A percentile compares a stretch with the other conserved stretches of the same genome.
phyloP scores from a whole-genome alignment of 2,888 invertebrate species.

The Lasioglossum morio region DNA sequence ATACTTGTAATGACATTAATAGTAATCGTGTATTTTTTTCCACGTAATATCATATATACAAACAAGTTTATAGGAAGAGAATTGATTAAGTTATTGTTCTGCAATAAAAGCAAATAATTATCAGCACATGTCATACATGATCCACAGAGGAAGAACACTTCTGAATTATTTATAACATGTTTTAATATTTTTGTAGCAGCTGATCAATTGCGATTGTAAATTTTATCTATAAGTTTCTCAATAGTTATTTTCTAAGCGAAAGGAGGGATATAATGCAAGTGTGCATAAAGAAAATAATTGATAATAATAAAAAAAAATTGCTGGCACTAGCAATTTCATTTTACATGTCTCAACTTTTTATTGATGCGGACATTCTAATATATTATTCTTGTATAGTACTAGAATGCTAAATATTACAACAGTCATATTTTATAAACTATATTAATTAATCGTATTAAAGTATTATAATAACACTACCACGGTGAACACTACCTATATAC shows the following conservation, averaged over 20 bases:
- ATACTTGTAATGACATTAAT: constrained; percentile 44
- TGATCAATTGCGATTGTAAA: constrained; percentile 67
- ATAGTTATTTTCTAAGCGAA: constrained; percentile 60
- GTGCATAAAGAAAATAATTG: constrained; percentile 47
- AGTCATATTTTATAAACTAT: constrained; percentile 7
- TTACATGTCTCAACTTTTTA: constrained; percentile 20
- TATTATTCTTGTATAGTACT: constrained; percentile 25
- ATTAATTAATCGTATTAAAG: constrained; percentile 14
- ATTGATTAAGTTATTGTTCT: constrained; percentile 78
- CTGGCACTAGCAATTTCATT: constrained; percentile 10
- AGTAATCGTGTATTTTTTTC: constrained; percentile 49
- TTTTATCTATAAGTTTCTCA: constrained; percentile 52
- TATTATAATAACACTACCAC: constrained; percentile 24
- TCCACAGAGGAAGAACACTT: constrained; percentile 25
- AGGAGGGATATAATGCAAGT: constrained; percentile 42
- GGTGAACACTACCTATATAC: too few species aligned
- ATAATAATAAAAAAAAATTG: constrained; percentile 62
- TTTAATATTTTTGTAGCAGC: constrained; percentile 64
- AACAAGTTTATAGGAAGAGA: constrained; percentile 55
- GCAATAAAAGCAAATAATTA: constrained; percentile 73
- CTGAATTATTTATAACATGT: constrained; percentile 54
- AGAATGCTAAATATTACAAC: constrained; percentile 10
- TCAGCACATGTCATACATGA: constrained; percentile 48
- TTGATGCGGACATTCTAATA: constrained; percentile 23
- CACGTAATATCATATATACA: constrained; percentile 33